Conservation (phyloP, 2,113 vertebrate species). For the Sinocyclocheilus grahami region DNA sequence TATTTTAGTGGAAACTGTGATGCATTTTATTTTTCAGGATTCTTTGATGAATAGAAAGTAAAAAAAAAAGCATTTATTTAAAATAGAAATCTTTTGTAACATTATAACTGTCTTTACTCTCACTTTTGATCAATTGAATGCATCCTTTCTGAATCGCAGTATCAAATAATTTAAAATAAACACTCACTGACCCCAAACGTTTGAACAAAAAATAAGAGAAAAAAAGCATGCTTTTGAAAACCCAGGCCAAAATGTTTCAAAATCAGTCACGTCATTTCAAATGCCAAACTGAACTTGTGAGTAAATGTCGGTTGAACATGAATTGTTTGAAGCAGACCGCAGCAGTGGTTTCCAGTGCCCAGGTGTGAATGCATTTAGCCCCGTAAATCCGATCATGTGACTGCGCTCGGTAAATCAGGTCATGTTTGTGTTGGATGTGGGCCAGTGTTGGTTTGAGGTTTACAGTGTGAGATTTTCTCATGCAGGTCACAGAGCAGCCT, state of each 20-base stretch:
- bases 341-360: background rate
- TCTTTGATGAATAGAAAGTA: no score
- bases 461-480: constrained; percentile 17
- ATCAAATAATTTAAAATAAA: background rate
- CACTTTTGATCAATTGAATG: background rate
- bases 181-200: background rate
- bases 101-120: no score
- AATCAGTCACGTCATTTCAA: background rate
- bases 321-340: background rate
- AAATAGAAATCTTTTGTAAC: no score
- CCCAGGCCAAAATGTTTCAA: background rate
- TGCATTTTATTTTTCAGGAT: no score
- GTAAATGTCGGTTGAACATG: background rate
- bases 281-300: background rate
- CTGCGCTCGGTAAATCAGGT: background rate
- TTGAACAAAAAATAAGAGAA: background rate
- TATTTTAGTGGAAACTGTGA: no score
- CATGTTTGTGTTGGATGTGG: background rate
- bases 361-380: background rate
- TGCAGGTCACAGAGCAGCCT: background rate
- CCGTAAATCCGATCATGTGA: background rate
- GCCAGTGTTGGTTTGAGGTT: background rate
- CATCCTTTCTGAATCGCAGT: background rate
- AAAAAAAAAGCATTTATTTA: no score
- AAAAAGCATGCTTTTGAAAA: no score